phyloP scores from a whole-genome alignment of 2,113 vertebrate species.

The Pantherophis guttatus region DNA sequence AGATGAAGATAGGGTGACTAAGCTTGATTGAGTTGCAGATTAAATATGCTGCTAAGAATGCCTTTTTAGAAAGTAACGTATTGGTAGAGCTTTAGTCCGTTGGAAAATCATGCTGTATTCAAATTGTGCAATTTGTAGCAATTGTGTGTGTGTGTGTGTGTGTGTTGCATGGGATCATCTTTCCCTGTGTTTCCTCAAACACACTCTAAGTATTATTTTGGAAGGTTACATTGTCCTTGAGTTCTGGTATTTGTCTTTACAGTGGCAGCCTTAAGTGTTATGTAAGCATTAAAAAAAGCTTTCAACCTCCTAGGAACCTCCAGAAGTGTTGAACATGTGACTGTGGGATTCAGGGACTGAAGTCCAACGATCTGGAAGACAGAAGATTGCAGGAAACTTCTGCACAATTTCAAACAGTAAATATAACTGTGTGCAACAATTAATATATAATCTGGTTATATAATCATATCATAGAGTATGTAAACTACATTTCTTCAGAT shows the following conservation, averaged over 20 bases:
- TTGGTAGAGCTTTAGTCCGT: background rate
- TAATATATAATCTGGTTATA: background rate
- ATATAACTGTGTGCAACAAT: background rate
- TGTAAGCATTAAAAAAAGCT: background rate
- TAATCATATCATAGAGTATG: background rate
- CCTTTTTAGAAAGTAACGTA: background rate
- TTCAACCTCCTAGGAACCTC: too few relatives aligned
- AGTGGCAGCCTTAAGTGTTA: background rate
- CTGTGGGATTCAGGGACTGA: background rate
- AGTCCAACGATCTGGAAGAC: background rate
- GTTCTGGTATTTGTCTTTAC: background rate
- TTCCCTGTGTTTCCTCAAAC: background rate
- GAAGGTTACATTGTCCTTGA: background rate
- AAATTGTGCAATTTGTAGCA: background rate
- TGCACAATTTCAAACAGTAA: background rate
- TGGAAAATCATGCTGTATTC: background rate
- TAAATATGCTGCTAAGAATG: background rate
- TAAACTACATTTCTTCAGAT: background rate
- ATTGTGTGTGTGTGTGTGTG: background rate
- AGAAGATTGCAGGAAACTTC: background rate
- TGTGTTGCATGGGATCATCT: background rate
- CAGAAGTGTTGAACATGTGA: too few relatives aligned
- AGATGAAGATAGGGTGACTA: background rate
- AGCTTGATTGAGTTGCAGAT: background rate
- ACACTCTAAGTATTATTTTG: background rate